These are phyloP conservation scores for Drosophila ananassae DNA, from an alignment of 1,140 invertebrate species.

Conservation along the genomic window DNA sequence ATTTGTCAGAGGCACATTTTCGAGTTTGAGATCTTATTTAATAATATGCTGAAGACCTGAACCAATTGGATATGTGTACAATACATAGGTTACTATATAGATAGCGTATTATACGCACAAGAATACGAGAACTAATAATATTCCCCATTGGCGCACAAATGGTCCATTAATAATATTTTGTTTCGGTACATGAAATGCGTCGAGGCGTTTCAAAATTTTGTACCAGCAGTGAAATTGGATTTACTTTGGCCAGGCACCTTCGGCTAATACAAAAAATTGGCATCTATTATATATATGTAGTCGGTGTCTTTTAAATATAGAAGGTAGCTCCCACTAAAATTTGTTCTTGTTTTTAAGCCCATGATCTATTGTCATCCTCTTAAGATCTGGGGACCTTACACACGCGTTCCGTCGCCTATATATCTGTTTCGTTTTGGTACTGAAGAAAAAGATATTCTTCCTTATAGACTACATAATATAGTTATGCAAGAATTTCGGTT, in stretches of 20 bases:
- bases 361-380: slow-evolving; percentile 46
- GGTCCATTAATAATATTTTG: slow-evolving; percentile 74
- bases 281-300: slow-evolving; percentile 18
- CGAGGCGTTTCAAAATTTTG: slow-evolving; percentile 27
- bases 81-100: slow-evolving; percentile 16
- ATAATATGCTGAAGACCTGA: not conserved
- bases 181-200: slow-evolving; percentile 68
- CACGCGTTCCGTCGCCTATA: slow-evolving; percentile 19
- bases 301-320: slow-evolving; percentile 35
- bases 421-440: slow-evolving; percentile 9
- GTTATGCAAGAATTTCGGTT: slow-evolving; percentile 37
- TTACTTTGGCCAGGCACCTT: slow-evolving; percentile 54
- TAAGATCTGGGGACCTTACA: slow-evolving; percentile 43
- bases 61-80: not conserved
- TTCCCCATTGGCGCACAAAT: slow-evolving; percentile 64
- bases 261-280: slow-evolving; percentile 8
- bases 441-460: slow-evolving; percentile 20
- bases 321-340: slow-evolving; percentile 37
- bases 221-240: slow-evolving; percentile 56
- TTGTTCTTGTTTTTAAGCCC: slow-evolving; percentile 39
- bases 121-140: slow-evolving; percentile 44
- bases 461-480: slow-evolving; percentile 42
- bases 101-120: not conserved
- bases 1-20: not conserved
- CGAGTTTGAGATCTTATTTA: not conserved